Percentiles rank a stretch among this genome's conserved stretches.
Evolutionary conservation across 2,797 vertebrate genomes (phyloP).

Genomic region (Ataeniobius toweri): DNA sequence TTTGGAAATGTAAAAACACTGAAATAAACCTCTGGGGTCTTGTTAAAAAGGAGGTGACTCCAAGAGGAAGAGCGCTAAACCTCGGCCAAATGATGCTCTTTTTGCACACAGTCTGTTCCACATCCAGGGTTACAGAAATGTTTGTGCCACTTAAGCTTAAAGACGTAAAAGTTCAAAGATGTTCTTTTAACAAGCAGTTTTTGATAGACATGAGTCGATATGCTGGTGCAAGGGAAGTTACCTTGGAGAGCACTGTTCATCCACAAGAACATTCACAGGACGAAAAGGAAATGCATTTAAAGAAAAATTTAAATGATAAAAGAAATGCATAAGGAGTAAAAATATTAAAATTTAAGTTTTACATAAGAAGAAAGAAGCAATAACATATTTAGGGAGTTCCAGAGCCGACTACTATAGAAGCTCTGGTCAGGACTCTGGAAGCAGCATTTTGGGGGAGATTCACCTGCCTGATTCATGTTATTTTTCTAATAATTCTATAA

Average conservation of each 20-base stretch:
- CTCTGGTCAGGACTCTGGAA: not conserved
- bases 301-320: not conserved
- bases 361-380: not conserved
- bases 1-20: conserved; percentile 43
- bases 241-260: too few relatives aligned
- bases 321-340: not conserved
- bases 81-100: conserved; percentile 13
- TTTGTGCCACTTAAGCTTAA: conserved; percentile 7
- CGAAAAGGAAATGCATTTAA: too few relatives aligned
- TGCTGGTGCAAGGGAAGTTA: not conserved
- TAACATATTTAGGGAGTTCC: not conserved
- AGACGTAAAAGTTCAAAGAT: not conserved
- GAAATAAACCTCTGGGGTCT: conserved; percentile 47
- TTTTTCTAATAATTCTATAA: too few relatives aligned
- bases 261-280: too few relatives aligned
- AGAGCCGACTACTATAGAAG: not conserved
- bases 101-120: conserved; percentile 50
- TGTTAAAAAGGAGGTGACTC: conserved; percentile 49
- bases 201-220: conserved; percentile 9
- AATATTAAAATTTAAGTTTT: not conserved
- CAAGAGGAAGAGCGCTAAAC: conserved; percentile 25
- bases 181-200: conserved; percentile 16
- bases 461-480: too few relatives aligned
- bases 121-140: conserved; percentile 41
- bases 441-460: not conserved